phyloP scores from a whole-genome alignment of 1,140 invertebrate species.

The Ips nitidus region DNA sequence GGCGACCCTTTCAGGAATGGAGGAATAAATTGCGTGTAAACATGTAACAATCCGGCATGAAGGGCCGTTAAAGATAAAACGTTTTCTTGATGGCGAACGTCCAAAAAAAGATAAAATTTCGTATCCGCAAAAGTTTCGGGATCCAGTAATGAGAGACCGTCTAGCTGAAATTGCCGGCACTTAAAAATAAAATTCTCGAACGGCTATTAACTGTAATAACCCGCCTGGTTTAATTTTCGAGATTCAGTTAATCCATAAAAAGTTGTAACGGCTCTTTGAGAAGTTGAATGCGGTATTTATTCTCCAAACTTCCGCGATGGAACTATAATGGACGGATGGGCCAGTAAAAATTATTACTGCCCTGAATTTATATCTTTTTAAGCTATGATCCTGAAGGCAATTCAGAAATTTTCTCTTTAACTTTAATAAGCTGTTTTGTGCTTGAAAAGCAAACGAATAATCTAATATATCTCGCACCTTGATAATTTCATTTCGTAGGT shows the following conservation, averaged over 20 bases:
- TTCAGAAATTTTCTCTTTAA: no score
- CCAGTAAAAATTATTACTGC: no score
- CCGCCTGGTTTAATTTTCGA: constrained; percentile 4
- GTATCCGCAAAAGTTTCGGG: background rate
- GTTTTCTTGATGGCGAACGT: background rate
- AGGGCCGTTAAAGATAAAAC: background rate
- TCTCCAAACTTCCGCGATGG: no score
- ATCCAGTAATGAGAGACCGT: background rate
- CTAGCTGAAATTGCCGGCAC: constrained; percentile 1
- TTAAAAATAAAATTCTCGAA: constrained; percentile 9
- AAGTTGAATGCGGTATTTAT: constrained; percentile 6
- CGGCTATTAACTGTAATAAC: constrained; percentile 3
- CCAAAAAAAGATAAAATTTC: background rate
- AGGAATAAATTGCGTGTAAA: constrained; percentile 11
- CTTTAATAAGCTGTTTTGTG: no score
- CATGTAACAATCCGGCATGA: background rate
- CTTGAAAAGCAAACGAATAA: no score
- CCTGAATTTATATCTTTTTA: no score
- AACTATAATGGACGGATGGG: no score
- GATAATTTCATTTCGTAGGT: no score
- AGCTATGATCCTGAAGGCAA: no score
- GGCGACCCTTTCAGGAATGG: background rate
- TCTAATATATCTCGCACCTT: no score
- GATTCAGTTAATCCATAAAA: constrained; percentile 11
- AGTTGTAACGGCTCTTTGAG: background rate